A percentile compares a stretch with the other conserved stretches of the same genome.
These are phyloP conservation scores for Allobates femoralis DNA, from an alignment of 2,797 vertebrate genomes.

Conservation along the genomic window DNA sequence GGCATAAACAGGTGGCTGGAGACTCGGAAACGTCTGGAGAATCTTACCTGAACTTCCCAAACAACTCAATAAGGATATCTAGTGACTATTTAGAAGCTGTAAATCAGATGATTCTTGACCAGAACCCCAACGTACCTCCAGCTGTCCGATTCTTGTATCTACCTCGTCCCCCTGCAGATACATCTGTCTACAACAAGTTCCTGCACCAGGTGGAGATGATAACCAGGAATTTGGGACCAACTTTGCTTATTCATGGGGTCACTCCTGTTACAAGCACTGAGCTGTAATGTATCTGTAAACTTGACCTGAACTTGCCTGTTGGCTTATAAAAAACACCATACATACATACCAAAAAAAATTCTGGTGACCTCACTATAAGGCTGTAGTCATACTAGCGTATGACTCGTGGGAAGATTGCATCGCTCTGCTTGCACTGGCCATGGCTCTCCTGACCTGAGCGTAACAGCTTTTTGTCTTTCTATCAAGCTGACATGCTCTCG, in stretches of 20 bases:
- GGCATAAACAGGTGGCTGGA: conserved; percentile 77
- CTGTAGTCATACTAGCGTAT: too few relatives aligned
- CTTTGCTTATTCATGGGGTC: conserved; percentile 89
- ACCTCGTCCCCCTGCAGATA: conserved; percentile 87
- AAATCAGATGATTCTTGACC: conserved; percentile 83
- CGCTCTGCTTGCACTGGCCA: too few relatives aligned
- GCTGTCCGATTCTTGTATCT: conserved; percentile 88
- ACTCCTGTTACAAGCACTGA: conserved; percentile 90
- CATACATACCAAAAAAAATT: not conserved
- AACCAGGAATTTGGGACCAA: conserved; percentile 85
- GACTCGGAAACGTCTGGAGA: conserved; percentile 61
- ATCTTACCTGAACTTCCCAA: conserved; percentile 79
- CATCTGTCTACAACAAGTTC: conserved; percentile 81
- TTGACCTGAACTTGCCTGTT: not conserved
- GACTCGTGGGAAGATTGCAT: too few relatives aligned
- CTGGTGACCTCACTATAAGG: conserved; percentile 44
- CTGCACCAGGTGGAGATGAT: conserved; percentile 86
- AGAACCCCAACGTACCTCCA: conserved; percentile 71
- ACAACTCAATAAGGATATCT: conserved; percentile 80
- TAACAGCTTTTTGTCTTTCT: too few relatives aligned
- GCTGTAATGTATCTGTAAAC: conserved; percentile 73
- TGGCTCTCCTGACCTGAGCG: too few relatives aligned
- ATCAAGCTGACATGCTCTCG: too few relatives aligned
- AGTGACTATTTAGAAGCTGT: conserved; percentile 84
- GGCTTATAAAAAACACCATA: not conserved